Percentiles rank a stretch among this genome's conserved stretches.
These are phyloP conservation scores for Zaprionus tsacasi DNA, from an alignment of 1,140 invertebrate species.

Conservation along the genomic window DNA sequence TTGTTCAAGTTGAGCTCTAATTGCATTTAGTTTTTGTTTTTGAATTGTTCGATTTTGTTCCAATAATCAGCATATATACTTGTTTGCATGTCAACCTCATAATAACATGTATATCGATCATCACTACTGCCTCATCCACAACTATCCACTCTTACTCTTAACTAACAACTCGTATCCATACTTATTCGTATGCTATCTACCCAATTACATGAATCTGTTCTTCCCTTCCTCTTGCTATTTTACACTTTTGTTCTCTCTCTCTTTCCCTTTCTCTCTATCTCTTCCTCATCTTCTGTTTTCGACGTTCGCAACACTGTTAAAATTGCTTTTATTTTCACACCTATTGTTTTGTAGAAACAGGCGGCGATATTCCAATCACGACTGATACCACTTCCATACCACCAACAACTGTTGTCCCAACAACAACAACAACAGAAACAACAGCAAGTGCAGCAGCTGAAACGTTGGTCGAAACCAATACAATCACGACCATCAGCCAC, in stretches of 20 bases:
- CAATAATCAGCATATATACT: slow-evolving; percentile 46
- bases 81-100: slow-evolving; percentile 45
- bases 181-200: slow-evolving; percentile 34
- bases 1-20: slow-evolving; percentile 84
- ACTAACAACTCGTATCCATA: slow-evolving; percentile 28
- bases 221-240: slow-evolving; percentile 31
- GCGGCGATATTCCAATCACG: slow-evolving; percentile 78
- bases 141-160: slow-evolving; percentile 49
- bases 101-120: slow-evolving; percentile 6
- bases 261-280: slow-evolving; percentile 43
- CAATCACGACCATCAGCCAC: slow-evolving; percentile 54
- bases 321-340: slow-evolving; percentile 81
- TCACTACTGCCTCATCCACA: slow-evolving; percentile 15
- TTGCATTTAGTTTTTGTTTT: slow-evolving; percentile 69
- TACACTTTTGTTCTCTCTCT: slow-evolving; percentile 50
- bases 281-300: slow-evolving; percentile 66
- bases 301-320: slow-evolving; percentile 80
- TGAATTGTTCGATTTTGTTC: slow-evolving; percentile 30
- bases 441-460: slow-evolving; percentile 48
- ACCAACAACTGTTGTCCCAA: slow-evolving; percentile 53
- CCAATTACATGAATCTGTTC: slow-evolving; percentile 26
- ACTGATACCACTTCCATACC: slow-evolving; percentile 82
- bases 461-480: slow-evolving; percentile 57
- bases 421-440: slow-evolving; percentile 50
- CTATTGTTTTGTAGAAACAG: slow-evolving; percentile 84